Evolutionary conservation across 1,140 invertebrate species (phyloP), one percentile per base, ranked within the genome.

Genomic region (Octopus bimaculoides): DNA sequence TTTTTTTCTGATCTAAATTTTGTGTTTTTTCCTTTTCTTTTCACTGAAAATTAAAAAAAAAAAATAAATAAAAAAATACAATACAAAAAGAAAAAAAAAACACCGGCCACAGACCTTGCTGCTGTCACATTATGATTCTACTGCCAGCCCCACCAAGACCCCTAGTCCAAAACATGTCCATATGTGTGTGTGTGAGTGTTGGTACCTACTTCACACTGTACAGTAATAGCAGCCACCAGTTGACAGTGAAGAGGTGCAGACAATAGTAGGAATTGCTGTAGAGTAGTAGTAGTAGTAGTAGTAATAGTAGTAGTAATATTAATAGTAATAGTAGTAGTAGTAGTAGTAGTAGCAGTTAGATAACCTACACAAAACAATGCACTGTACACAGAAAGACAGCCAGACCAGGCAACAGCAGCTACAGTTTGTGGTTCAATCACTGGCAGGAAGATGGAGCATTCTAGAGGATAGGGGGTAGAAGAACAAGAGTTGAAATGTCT

Each of bases 341-440:
- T 71, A 71, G 66, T 71, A 71, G 66, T 71, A 71, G 66, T 71
- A 71, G 66, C 66, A 71, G 66, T 20, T 71, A 71, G 66, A 17
- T 71, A 71, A 75, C 74, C 74, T 75, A 75, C 74, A 75, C 74
- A 75, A 75, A 75, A 75, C 74, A 75, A 75, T 75, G 74, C 52
- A 75, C 74, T 75, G 74, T 75, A 75, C 74, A 75, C 74, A 52
- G 52, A 75, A 52, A 71, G 66, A 17, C 66, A 71, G 66, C 17
- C 66, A 71, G 66, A 71, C 66, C 66, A 71, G 66, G 66, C 66
- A 71, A 71, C 17, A 71, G 66, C 66, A 71, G 66, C 66, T 71
- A 71, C 66, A 71, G 66, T 20, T 71, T 71, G 66, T 71, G 66
- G 66, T 71, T 71, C 66, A 71, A 61, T 71, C 66, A 17, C 66